A percentile compares a stretch with the other conserved stretches of the same genome.
Conservation (phyloP, 2,888 invertebrate genomes). For the Fissipunctia ypsillon region DNA sequence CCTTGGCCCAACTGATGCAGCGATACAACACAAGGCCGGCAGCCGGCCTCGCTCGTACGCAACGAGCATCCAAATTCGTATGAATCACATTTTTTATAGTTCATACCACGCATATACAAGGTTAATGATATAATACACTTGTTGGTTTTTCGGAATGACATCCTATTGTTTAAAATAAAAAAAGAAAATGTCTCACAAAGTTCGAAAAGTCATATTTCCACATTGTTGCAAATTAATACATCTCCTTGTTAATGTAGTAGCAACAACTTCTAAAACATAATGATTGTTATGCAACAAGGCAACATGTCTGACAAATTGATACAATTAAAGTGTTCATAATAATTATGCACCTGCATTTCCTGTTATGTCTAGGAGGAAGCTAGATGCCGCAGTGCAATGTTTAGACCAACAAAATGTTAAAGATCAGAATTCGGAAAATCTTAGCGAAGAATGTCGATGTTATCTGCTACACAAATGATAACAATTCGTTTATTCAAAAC, state of each 20-base stretch:
- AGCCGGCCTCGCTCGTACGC: conserved; percentile 84
- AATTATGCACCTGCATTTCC: conserved; percentile 52
- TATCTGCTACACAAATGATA: neutral
- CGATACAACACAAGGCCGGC: conserved; percentile 82
- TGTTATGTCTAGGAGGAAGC: conserved; percentile 36
- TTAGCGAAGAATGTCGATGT: neutral
- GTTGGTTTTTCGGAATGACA: conserved; percentile 59
- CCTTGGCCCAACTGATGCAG: conserved; percentile 84
- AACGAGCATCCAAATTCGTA: conserved; percentile 82
- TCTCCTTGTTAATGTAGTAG: conserved; percentile 3
- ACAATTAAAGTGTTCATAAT: conserved; percentile 44
- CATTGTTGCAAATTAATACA: neutral
- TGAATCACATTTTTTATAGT: conserved; percentile 78
- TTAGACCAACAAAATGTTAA: neutral
- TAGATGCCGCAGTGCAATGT: neutral
- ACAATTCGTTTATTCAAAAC: conserved; percentile 1
- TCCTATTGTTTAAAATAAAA: conserved; percentile 46
- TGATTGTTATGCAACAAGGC: conserved; percentile 43
- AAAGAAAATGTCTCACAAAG: conserved; percentile 29
- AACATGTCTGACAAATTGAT: conserved; percentile 52
- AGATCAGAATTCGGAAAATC: neutral
- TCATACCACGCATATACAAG: conserved; percentile 74
- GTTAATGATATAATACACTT: conserved; percentile 75
- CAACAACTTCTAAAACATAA: conserved; percentile 37
- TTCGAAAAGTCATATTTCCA: neutral